Conservation (phyloP, 2,797 vertebrate species). For the Phoebastria nigripes region DNA sequence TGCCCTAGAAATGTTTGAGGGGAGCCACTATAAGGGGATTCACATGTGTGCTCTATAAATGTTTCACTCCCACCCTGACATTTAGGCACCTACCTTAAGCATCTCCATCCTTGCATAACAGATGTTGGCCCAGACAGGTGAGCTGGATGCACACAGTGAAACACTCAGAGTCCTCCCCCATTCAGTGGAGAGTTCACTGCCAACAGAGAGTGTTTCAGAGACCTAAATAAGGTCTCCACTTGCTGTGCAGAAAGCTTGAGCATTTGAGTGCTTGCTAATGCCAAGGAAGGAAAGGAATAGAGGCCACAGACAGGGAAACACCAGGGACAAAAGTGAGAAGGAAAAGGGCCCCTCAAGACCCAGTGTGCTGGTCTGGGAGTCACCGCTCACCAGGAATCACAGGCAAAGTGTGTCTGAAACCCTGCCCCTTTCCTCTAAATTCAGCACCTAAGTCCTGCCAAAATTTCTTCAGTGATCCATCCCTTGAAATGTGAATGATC, state of each 20-base stretch:
- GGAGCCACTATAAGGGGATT: not conserved
- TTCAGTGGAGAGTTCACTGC: not conserved
- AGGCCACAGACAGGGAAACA: not conserved
- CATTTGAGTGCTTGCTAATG: not conserved
- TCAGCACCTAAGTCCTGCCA: not conserved
- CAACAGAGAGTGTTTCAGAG: not conserved
- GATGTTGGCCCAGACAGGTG: not conserved
- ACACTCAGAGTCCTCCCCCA: not conserved
- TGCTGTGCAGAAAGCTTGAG: not conserved
- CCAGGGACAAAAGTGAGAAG: not conserved
- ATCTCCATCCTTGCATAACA: not conserved
- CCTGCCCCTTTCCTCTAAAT: not conserved
- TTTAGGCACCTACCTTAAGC: not conserved
- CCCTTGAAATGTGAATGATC: not conserved
- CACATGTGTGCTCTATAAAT: not conserved
- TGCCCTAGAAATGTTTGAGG: not conserved
- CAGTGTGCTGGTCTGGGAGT: rapidly evolving
- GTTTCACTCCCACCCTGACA: not conserved
- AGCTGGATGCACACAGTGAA: not conserved
- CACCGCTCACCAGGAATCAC: not conserved
- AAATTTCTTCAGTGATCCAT: not conserved
- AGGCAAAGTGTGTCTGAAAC: not conserved
- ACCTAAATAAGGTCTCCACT: not conserved
- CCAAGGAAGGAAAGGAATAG: not conserved
- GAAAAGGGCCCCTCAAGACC: not conserved